Evolutionary conservation across 2,888 invertebrate genomes (phyloP), one percentile per base, ranked within the genome.

Genomic region (Brassicogethes aeneus): DNA sequence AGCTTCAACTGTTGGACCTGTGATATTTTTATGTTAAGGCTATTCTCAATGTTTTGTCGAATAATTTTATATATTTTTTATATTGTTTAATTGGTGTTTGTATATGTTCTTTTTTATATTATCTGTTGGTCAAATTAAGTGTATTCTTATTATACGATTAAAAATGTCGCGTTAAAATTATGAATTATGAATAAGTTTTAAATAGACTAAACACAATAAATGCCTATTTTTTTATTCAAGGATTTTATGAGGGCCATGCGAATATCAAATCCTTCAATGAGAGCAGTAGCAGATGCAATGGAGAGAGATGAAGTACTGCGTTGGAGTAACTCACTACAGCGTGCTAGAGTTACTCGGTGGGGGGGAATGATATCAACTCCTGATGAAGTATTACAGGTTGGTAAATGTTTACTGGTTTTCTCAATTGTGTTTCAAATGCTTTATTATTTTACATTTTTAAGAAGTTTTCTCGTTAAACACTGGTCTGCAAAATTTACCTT

Each of bases 281-380:
- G 92, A 38, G 90, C 90, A 15, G 82, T 93, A 39, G 90, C 92
- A 2, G 91, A 93, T 62, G 90, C 92, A 60, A 91, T 94, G 85
- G 94, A 94, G 65, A 79, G 90, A 40, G 92, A 93, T 60, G 94
- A 94, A 68, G 89, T 94, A 42, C 76, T 87, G 30, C 77, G 89
- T 57, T 93, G 93, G 93, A 87, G 90, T 34, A 81, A 78, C 53
- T 82, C 88, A 0, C 69, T 93, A 35, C 75, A 88, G 1, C 71
- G 89, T 34, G 92, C 92, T 13, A 72, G 93, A 44, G 95, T 96
- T 34, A 93, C 93, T 1, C 77, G 95, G 42, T 96, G 95, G 96
- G 96, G 95, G 40, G 95, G 95, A 41, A 94, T 96, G 93, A 96
- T 96, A 60, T 94, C 94, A 16, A 96, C 96, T 8, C 96, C 96